phyloP scores from a whole-genome alignment of 2,888 invertebrate species.

The Syrista parreyssii region DNA sequence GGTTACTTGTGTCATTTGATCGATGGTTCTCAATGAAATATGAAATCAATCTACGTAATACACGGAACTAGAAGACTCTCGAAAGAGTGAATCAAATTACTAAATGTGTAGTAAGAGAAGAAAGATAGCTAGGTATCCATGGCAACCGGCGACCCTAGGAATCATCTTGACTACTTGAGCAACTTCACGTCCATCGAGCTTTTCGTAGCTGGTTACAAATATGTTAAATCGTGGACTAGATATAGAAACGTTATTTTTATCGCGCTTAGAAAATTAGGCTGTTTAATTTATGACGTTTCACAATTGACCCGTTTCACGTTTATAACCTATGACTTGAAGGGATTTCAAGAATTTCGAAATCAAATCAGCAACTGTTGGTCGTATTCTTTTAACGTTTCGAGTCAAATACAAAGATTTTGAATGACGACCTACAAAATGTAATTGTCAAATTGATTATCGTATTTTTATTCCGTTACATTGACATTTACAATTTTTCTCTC shows the following conservation, averaged over 20 bases:
- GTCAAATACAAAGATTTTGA: not conserved
- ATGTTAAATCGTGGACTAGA: not conserved
- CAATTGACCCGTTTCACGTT: no score
- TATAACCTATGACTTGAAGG: not conserved
- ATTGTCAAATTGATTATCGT: no score
- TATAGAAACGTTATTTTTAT: not conserved
- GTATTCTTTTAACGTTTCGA: not conserved
- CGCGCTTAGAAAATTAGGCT: not conserved
- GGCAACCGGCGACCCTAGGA: conserved; percentile 40
- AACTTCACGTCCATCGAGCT: not conserved
- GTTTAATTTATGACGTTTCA: not conserved
- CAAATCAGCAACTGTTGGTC: not conserved
- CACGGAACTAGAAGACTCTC: not conserved
- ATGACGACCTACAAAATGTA: not conserved
- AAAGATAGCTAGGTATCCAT: conserved; percentile 40
- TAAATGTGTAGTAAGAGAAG: not conserved
- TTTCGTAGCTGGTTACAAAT: not conserved
- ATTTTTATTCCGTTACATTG: no score
- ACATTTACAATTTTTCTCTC: not conserved
- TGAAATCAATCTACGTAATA: not conserved
- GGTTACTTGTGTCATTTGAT: not conserved
- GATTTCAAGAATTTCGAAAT: not conserved
- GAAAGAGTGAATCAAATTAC: not conserved
- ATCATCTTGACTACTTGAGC: conserved; percentile 13
- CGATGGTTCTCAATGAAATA: not conserved